A percentile compares a stretch with the other conserved stretches of the same genome.
These are phyloP conservation scores for Allolobophora icterica DNA, from an alignment of 2,888 invertebrate species.

Conservation along the genomic window DNA sequence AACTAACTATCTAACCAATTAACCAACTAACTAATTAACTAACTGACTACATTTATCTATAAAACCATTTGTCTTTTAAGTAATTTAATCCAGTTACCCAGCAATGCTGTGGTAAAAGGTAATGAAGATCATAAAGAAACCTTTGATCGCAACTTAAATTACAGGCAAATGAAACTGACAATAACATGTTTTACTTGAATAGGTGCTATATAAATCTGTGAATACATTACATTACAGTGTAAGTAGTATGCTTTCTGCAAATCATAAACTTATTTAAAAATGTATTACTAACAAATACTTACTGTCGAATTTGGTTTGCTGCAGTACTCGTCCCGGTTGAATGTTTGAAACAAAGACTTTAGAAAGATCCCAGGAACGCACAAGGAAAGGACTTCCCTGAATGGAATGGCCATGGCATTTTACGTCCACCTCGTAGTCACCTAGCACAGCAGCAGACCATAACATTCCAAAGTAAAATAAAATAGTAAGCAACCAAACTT, in stretches of 20 bases:
- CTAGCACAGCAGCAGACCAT: constrained; percentile 39
- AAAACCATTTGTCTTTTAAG: too few species aligned
- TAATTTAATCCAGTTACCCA: too few species aligned
- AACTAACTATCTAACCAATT: too few species aligned
- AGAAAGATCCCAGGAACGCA: constrained; percentile 77
- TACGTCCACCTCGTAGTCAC: constrained; percentile 63
- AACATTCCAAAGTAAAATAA: neutral
- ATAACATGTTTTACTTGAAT: neutral
- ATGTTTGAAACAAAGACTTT: constrained; percentile 70
- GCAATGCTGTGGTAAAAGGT: neutral
- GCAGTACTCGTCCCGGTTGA: constrained; percentile 40
- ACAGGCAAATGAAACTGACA: neutral
- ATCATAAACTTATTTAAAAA: neutral
- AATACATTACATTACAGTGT: too few species aligned
- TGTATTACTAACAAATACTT: constrained; percentile 29
- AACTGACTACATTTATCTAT: too few species aligned
- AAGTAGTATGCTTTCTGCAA: too few species aligned
- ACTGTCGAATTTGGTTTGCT: constrained; percentile 46
- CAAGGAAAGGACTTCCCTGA: constrained; percentile 91
- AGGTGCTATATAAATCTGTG: too few species aligned
- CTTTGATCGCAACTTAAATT: neutral
- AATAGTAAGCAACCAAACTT: neutral
- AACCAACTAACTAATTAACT: too few species aligned
- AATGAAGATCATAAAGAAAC: neutral
- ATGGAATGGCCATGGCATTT: constrained; percentile 68